Evolutionary conservation across 1,140 invertebrate species (phyloP).

Genomic region (Penaeus chinensis): DNA sequence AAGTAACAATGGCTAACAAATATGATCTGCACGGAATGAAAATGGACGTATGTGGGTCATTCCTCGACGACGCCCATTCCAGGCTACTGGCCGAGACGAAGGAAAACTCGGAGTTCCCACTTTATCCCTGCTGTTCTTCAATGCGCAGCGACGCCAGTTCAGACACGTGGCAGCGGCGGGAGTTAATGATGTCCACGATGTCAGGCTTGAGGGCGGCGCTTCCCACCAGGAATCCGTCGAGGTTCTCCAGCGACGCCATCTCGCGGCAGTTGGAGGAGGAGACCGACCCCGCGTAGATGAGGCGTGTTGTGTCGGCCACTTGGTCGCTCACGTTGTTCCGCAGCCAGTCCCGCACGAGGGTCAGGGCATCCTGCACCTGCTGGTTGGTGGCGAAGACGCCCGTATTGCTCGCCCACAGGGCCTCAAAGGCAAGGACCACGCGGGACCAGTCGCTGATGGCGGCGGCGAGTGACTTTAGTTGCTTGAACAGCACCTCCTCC

Average conservation of each 20-base stretch:
- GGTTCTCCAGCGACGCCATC: constrained; percentile 87
- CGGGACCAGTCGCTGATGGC: constrained; percentile 67
- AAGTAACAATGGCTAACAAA: too few relatives aligned
- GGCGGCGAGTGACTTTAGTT: constrained; percentile 74
- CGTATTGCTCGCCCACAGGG: constrained; percentile 71
- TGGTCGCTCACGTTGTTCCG: constrained; percentile 78
- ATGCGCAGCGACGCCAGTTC: neutral
- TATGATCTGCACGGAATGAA: too few relatives aligned
- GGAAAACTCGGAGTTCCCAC: too few relatives aligned
- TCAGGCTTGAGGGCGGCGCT: constrained; percentile 97
- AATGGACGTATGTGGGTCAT: too few relatives aligned
- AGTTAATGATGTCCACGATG: constrained; percentile 95
- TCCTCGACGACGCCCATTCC: too few relatives aligned
- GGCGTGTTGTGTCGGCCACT: constrained; percentile 83
- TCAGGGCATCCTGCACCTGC: constrained; percentile 72
- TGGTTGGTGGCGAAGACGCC: constrained; percentile 96
- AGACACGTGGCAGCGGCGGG: constrained; percentile 58
- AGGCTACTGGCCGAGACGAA: too few relatives aligned
- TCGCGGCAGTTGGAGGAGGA: constrained; percentile 91
- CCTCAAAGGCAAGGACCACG: constrained; percentile 44
- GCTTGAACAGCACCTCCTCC: constrained; percentile 25
- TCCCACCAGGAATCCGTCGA: constrained; percentile 98
- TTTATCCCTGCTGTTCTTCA: too few relatives aligned
- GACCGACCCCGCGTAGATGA: constrained; percentile 98
- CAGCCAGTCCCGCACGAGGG: constrained; percentile 86